Conservation (phyloP, 2,113 vertebrate species). For the Redunca redunca region DNA sequence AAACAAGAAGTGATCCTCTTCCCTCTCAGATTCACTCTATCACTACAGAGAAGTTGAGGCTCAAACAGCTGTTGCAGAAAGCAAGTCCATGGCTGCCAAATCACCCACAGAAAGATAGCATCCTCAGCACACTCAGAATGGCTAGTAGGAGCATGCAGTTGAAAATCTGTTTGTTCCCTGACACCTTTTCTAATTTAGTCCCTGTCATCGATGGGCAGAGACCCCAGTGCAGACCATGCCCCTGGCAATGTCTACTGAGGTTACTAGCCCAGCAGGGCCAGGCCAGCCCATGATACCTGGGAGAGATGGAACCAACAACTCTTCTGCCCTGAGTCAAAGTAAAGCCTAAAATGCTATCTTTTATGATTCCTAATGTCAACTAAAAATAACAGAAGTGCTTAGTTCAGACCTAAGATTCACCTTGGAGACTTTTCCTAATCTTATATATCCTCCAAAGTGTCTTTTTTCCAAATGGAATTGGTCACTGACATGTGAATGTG, state of each 20-base stretch:
- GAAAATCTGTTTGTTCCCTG: background rate
- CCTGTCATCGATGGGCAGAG: background rate
- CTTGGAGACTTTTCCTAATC: conserved; percentile 60
- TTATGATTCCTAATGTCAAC: conserved; percentile 28
- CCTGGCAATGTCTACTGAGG: background rate
- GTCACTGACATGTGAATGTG: conserved; percentile 67
- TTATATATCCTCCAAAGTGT: conserved; percentile 44
- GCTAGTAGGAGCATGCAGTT: background rate
- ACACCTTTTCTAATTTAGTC: background rate
- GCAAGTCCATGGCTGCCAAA: background rate
- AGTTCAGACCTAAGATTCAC: conserved; percentile 57
- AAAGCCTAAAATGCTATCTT: conserved; percentile 22
- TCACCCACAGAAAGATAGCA: background rate
- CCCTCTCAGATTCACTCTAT: background rate
- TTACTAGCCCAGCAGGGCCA: background rate
- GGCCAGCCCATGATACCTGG: background rate
- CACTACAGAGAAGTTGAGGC: background rate
- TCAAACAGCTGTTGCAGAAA: background rate
- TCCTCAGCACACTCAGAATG: background rate
- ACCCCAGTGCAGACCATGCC: background rate
- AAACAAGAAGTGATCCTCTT: background rate
- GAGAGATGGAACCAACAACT: background rate
- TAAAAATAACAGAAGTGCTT: conserved; percentile 66
- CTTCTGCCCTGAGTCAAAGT: background rate
- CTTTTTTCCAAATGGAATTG: conserved; percentile 59